Base-by-base conservation (phyloP, 1,140 invertebrate species). In the Tetragnatha versicolor region DNA sequence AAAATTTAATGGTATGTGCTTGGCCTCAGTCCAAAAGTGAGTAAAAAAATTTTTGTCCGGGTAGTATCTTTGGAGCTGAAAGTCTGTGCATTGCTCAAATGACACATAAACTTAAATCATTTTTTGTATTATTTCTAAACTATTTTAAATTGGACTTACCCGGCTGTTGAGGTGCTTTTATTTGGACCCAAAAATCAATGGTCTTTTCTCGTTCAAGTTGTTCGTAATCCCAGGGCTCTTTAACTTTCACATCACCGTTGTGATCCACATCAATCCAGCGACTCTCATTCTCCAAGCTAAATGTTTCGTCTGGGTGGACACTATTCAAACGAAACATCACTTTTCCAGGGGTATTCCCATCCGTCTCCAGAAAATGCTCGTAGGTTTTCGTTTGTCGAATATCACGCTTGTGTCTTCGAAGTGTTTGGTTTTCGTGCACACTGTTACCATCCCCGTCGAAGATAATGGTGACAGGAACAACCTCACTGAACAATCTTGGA, bases 191-290 rank as follows among this genome's bases (percentile, higher is more conserved):
- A 86, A 97, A 97, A 85, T 97, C 95, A 82, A 97, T 96, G 2
- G 93, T 95, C 86, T 97, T 97, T 86, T 97, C 95, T 0, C 93
- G 93, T n/a, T 94, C 94, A 2, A 97, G 86, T 83, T 96, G 94
- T 84, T 97, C 95, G 85, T 95, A 97, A 88, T 97, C 95, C 94
- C 95, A 97, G 89, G 95, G 95, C 89, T 95, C 94, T 87, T 95
- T 96, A 42, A 97, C 94, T 83, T 92, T 90, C 79, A 97, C 94
- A 37, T 94, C 93, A 78, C 95, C 95, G 87, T 94, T 96, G 10
- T 92, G 90, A 85, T 94, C 94, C 39, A 97, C 94, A 25, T 92
- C 94, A 35, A 97, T 94, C 95, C 95, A 97, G 6, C 81, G 53
- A 45, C 80, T 83, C 55, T 92, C 91, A 88, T 95, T 96, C 85